Evolutionary conservation across 2,113 vertebrate genomes (phyloP).

Genomic region (Grantiella picta): DNA sequence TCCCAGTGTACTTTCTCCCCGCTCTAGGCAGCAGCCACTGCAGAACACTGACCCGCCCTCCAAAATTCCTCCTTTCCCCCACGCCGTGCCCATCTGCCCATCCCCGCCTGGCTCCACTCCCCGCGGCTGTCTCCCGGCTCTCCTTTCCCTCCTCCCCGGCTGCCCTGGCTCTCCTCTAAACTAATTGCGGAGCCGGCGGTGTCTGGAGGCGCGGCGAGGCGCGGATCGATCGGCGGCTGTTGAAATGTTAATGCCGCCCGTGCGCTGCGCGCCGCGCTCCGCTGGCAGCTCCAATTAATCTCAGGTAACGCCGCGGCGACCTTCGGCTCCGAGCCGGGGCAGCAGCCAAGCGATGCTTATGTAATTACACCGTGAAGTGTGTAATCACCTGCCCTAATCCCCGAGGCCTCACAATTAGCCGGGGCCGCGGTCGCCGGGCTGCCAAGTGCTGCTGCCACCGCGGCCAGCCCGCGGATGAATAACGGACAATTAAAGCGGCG

Average conservation of each 20-base stretch:
- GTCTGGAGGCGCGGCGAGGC: conserved; percentile 76
- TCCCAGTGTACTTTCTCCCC: fast-evolving
- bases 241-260: conserved; percentile 96
- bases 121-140: background rate
- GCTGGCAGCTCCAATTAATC: conserved; percentile 99
- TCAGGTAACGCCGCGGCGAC: conserved; percentile 90
- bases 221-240: conserved; percentile 83
- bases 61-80: background rate
- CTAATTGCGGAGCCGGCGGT: conserved; percentile 77
- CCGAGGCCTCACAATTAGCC: conserved; percentile 92
- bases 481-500: conserved; percentile 90
- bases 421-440: conserved; percentile 76
- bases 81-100: background rate
- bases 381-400: conserved; percentile 93
- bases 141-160: background rate
- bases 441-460: conserved; percentile 78
- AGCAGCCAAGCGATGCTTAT: conserved; percentile 90
- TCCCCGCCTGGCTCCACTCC: background rate
- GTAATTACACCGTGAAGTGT: conserved; percentile 97
- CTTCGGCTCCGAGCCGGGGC: conserved; percentile 84
- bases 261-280: conserved; percentile 84
- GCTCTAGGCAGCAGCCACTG: fast-evolving
- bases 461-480: conserved; percentile 84
- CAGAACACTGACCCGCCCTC: fast-evolving
- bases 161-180: conserved; percentile 73